These are phyloP conservation scores for Morpho deidamia DNA, from an alignment of 2,888 invertebrate species.

Conservation along the genomic window DNA sequence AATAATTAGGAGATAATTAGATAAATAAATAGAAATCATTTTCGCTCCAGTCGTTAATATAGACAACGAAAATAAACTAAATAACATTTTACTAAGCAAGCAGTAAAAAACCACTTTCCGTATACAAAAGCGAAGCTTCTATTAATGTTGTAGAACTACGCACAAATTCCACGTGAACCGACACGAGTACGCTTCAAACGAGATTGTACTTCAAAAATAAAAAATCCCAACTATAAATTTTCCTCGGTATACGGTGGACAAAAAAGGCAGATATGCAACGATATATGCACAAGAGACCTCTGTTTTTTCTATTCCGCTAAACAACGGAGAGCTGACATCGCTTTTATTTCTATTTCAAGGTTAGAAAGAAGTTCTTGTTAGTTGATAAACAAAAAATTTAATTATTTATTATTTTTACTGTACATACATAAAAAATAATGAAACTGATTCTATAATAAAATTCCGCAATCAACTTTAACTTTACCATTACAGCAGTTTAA, in stretches of 20 bases:
- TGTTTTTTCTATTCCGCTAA: conserved; percentile 19
- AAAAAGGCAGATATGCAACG: conserved; percentile 19
- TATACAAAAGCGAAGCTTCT: conserved; percentile 5
- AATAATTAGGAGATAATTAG: too few relatives aligned
- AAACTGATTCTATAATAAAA: too few relatives aligned
- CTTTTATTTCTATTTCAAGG: conserved; percentile 9
- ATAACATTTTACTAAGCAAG: neutral
- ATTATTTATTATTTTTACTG: too few relatives aligned
- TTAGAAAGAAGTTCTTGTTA: too few relatives aligned
- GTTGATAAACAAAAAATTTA: too few relatives aligned
- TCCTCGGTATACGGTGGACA: conserved; percentile 19
- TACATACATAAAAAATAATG: too few relatives aligned
- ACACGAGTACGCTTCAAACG: conserved; percentile 19
- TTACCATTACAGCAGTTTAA: too few relatives aligned
- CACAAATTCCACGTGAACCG: neutral
- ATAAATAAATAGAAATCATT: too few relatives aligned
- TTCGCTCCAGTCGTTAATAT: neutral
- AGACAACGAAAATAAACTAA: neutral
- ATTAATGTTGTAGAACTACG: too few relatives aligned
- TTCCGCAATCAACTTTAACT: too few relatives aligned
- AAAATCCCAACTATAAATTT: conserved; percentile 20
- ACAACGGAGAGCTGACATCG: conserved; percentile 13
- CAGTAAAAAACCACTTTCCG: neutral
- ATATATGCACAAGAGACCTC: conserved; percentile 20
- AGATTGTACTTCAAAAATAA: conserved; percentile 21